Percentiles rank a stretch among this genome's conserved stretches.
Evolutionary conservation across 2,113 vertebrate genomes (phyloP).

Genomic region (Grallaria varia): DNA sequence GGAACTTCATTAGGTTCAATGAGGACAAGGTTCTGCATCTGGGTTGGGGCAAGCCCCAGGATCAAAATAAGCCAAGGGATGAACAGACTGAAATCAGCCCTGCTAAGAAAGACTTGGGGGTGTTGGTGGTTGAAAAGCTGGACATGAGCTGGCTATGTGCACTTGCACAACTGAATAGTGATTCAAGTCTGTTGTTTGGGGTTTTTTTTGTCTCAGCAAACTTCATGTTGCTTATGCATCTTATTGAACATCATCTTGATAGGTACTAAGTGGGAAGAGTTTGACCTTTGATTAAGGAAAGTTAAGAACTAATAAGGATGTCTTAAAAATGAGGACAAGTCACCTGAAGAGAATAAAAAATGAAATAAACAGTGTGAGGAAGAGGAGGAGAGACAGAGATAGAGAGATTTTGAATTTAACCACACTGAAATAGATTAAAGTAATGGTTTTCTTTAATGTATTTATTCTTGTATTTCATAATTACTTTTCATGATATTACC

Average conservation of each 20-base stretch:
- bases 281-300: background rate
- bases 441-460: background rate
- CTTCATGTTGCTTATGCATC: background rate
- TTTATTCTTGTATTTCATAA: background rate
- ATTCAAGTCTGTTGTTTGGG: background rate
- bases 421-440: background rate
- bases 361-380: background rate
- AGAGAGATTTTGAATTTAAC: background rate
- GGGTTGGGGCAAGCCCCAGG: too few relatives aligned
- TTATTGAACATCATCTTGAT: background rate
- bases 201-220: background rate
- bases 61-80: background rate
- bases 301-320: background rate
- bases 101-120: background rate
- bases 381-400: background rate
- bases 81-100: background rate
- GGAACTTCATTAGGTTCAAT: background rate
- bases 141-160: background rate
- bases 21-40: background rate
- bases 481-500: background rate
- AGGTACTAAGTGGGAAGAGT: background rate
- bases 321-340: background rate
- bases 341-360: background rate
- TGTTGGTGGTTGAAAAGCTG: background rate
- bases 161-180: background rate